Conservation (phyloP, 64 coral and sea anemone genomes). For the Catalaphyllia jardinei region DNA sequence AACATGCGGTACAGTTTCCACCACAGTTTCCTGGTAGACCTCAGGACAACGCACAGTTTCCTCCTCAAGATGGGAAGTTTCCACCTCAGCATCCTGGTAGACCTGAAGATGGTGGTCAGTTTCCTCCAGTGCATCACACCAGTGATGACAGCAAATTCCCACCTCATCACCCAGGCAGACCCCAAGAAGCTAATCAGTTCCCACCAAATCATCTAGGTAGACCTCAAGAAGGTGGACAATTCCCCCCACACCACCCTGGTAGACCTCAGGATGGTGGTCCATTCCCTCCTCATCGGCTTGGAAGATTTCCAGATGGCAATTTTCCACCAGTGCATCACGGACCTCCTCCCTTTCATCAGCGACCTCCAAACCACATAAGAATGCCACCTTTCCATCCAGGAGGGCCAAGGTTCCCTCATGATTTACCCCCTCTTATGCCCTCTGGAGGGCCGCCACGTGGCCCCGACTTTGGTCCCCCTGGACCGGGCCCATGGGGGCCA, state of each 20-base stretch:
- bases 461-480: neutral
- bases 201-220: conserved; percentile 50
- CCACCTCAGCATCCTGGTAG: neutral
- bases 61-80: conserved; percentile 17
- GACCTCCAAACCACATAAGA: conserved; percentile 30
- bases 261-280: conserved; percentile 7
- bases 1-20: conserved; percentile 52
- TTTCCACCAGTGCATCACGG: conserved; percentile 42
- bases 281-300: conserved; percentile 34
- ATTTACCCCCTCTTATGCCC: conserved; percentile 27
- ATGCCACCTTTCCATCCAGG: conserved; percentile 39
- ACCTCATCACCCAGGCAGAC: conserved; percentile 33
- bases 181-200: conserved; percentile 21
- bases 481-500: conserved; percentile 21
- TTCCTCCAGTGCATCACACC: conserved; percentile 41
- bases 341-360: conserved; percentile 24
- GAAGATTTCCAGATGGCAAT: conserved; percentile 21
- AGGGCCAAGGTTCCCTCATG: conserved; percentile 53
- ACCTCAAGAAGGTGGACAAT: conserved; percentile 42
- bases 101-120: conserved; percentile 47
- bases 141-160: conserved; percentile 48
- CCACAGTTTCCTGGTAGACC: conserved; percentile 42
- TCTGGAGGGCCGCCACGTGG: conserved; percentile 50
- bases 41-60: conserved; percentile 18
- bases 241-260: conserved; percentile 47